Evolutionary conservation across 2,113 vertebrate genomes (phyloP).

Genomic region (Equus przewalskii): DNA sequence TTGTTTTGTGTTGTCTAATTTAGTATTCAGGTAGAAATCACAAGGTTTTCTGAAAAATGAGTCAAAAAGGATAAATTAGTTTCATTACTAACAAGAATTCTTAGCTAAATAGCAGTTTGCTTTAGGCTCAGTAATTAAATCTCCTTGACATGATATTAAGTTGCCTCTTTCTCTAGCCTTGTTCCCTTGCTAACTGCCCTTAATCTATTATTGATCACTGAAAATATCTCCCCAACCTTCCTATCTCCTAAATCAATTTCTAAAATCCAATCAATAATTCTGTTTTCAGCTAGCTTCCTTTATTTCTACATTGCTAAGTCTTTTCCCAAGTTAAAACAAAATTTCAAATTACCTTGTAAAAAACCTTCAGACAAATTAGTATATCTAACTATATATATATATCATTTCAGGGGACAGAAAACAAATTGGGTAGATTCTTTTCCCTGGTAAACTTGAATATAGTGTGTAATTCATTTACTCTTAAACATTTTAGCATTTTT

Average conservation of each 20-base stretch:
- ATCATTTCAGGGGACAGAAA: not conserved
- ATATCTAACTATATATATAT: not conserved
- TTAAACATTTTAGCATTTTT: constrained; percentile 11
- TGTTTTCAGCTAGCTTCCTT: not conserved
- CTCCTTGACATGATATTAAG: constrained; percentile 7
- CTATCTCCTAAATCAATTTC: constrained; percentile 45
- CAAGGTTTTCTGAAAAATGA: constrained; percentile 63
- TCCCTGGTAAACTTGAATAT: not conserved
- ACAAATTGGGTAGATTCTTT: not conserved
- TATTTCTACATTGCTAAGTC: not conserved
- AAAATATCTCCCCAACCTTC: constrained; percentile 52
- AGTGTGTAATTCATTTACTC: not conserved
- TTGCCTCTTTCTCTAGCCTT: constrained; percentile 20
- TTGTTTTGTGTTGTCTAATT: not conserved
- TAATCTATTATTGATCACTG: constrained; percentile 66
- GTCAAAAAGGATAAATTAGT: constrained; percentile 56
- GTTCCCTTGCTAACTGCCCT: constrained; percentile 41
- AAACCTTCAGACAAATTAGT: not conserved
- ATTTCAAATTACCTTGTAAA: not conserved
- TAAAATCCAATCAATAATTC: constrained; percentile 49
- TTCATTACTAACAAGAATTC: constrained; percentile 63
- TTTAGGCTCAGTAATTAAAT: constrained; percentile 63
- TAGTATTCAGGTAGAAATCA: constrained; percentile 48
- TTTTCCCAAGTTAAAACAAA: not conserved
- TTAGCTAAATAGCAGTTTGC: constrained; percentile 57